phyloP scores from a whole-genome alignment of 2,888 invertebrate species.

The Lamproptera curius region DNA sequence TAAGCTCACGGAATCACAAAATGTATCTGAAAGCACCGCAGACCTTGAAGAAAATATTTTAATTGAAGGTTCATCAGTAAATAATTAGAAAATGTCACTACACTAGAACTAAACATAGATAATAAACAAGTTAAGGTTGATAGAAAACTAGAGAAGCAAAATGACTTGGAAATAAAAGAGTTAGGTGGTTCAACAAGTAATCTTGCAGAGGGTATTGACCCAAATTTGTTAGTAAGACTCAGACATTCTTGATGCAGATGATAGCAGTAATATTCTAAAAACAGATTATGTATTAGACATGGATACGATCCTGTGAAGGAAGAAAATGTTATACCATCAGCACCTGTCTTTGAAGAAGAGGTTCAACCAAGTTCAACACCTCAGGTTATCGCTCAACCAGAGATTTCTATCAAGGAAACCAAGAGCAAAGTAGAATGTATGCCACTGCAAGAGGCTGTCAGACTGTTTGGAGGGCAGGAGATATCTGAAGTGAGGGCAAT shows the following conservation, averaged over 20 bases:
- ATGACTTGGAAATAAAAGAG: neutral
- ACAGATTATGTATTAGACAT: neutral
- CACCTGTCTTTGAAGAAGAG: constrained; percentile 49
- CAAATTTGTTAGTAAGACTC: too few relatives aligned
- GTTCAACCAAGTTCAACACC: constrained; percentile 6
- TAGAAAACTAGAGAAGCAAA: neutral
- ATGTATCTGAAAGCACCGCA: constrained; percentile 1
- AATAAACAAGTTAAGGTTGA: constrained; percentile 11
- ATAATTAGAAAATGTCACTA: neutral
- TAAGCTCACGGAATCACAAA: neutral
- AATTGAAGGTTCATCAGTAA: constrained; percentile 2
- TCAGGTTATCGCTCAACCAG: constrained; percentile 10
- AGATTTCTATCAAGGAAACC: constrained; percentile 11
- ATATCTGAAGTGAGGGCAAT: constrained; percentile 51
- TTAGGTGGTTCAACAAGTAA: neutral
- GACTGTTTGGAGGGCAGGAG: constrained; percentile 53
- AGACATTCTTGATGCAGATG: neutral
- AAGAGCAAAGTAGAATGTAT: constrained; percentile 45
- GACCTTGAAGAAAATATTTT: neutral
- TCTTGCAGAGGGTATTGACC: neutral
- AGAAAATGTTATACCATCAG: constrained; percentile 46
- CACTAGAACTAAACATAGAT: constrained; percentile 23
- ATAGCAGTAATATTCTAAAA: neutral
- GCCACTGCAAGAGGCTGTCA: constrained; percentile 54
- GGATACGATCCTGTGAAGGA: constrained; percentile 5